Percentiles rank a stretch among this genome's conserved stretches.
Evolutionary conservation across 2,888 invertebrate species (phyloP).

Genomic region (Marasmarcha lunaedactyla): DNA sequence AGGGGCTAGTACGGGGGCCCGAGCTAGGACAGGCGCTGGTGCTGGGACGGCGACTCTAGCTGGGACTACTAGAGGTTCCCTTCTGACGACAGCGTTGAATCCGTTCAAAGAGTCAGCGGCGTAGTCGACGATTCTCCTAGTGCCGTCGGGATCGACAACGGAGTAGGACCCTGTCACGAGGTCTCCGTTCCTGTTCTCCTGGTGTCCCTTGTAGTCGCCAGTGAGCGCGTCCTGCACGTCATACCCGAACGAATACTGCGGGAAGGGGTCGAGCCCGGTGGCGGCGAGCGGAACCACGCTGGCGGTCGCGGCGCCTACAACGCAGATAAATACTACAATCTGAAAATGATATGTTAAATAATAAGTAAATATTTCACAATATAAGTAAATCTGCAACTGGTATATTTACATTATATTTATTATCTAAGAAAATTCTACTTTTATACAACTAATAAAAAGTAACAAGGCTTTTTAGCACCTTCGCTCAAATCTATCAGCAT

Average conservation of each 20-base stretch:
- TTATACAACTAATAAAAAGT: no score
- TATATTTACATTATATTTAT: no score
- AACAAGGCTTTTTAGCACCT: no score
- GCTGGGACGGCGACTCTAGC: constrained; percentile 27
- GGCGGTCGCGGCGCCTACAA: constrained; percentile 41
- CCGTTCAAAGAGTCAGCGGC: constrained; percentile 67
- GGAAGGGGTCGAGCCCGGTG: constrained; percentile 47
- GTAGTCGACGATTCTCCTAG: constrained; percentile 67
- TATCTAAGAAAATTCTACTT: no score
- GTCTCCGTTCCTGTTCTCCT: constrained; percentile 68
- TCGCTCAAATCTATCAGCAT: no score
- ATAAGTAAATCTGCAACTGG: no score
- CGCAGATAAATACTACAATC: constrained; percentile 64
- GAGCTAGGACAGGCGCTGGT: constrained; percentile 27
- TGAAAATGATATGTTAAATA: constrained; percentile 20
- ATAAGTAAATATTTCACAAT: not conserved
- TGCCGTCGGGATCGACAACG: constrained; percentile 69
- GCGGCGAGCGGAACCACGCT: constrained; percentile 45
- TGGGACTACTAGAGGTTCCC: constrained; percentile 50
- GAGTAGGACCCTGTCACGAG: constrained; percentile 68
- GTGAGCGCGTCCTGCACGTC: constrained; percentile 70
- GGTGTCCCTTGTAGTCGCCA: constrained; percentile 71
- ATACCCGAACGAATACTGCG: constrained; percentile 71
- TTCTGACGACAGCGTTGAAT: constrained; percentile 69
- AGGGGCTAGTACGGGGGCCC: constrained; percentile 30